Evolutionary conservation across 2,888 invertebrate species (phyloP), one percentile per base, ranked within the genome.

Genomic region (Ichneumon xanthorius): DNA sequence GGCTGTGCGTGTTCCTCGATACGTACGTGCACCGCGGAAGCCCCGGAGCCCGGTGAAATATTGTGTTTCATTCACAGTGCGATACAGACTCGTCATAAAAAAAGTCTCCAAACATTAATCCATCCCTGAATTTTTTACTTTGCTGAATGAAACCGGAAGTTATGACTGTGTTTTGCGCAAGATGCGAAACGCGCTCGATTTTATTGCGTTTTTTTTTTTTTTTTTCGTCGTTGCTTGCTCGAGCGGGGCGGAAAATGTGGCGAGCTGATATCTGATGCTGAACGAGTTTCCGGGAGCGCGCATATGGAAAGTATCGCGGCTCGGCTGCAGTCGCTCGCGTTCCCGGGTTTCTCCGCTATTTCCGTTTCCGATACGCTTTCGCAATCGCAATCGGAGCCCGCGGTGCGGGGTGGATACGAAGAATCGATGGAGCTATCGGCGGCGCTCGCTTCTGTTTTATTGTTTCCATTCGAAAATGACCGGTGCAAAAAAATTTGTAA

Each of bases 51-150:
- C 26, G n/a, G 30, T 16, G 30, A 53, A 22, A 68, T 78, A 53
- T 65, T 40, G 33, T 50, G 50, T 70, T 55, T 67, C 55, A 9
- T 67, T 22, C 55, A 16, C 7, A 33, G 33, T 26, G 22, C 58
- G 61, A 58, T 33, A 37, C 22, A 4, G 58, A 14, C 6, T 22
- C 33, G 37, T 37, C 61, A 48, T 63, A 48, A 14, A 48, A 14
- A 37, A 68, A 78, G 61, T 79, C 50, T 63, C 37, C 50, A 63
- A 48, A 63, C 33, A 70, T 53, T 9, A 14, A 7, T 50, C 30
- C 40, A n/a, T 50, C 48, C 37, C 14, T 50, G 26, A 33, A 16
- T 37, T 30, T 33, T 71, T 72, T 19, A 19, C 11, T 19, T 50
- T n/a, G 19, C 19, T 3, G 7, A 55, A 72, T 33, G 6, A 16